Evolutionary conservation across 2,113 vertebrate genomes (phyloP).

Genomic region (Struthidea cinerea): DNA sequence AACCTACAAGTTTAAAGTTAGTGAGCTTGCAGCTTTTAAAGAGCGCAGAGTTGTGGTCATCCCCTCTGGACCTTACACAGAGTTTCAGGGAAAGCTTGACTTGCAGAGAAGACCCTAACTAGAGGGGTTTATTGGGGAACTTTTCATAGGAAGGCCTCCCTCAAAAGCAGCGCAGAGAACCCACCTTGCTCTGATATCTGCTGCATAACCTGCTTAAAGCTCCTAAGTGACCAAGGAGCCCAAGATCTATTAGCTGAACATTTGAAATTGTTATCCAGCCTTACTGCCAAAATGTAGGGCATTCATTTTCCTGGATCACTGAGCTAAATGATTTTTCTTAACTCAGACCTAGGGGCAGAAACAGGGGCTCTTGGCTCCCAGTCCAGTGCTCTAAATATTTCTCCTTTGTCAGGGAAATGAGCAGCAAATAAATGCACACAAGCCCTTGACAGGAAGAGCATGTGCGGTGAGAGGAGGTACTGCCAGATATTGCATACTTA

Average conservation of each 20-base stretch:
- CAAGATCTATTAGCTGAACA: neutral
- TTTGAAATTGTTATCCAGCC: slow-evolving; percentile 3
- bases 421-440: neutral
- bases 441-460: neutral
- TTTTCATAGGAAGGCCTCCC: neutral
- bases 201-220: neutral
- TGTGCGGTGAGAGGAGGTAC: neutral
- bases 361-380: neutral
- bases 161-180: neutral
- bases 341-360: slow-evolving; percentile 42
- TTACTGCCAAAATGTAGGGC: slow-evolving; percentile 38
- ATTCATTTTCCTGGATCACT: slow-evolving; percentile 44
- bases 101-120: neutral
- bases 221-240: neutral
- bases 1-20: neutral
- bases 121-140: neutral
- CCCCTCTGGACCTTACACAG: neutral
- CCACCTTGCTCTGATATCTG: neutral
- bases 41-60: neutral
- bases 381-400: neutral
- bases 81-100: neutral
- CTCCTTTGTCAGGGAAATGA: neutral
- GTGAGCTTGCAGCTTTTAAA: neutral
- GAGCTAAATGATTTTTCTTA: slow-evolving; percentile 37
- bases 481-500: neutral